Base-by-base conservation (phyloP, 1,140 invertebrate genomes). In the Pseudomyrmex gracilis region DNA sequence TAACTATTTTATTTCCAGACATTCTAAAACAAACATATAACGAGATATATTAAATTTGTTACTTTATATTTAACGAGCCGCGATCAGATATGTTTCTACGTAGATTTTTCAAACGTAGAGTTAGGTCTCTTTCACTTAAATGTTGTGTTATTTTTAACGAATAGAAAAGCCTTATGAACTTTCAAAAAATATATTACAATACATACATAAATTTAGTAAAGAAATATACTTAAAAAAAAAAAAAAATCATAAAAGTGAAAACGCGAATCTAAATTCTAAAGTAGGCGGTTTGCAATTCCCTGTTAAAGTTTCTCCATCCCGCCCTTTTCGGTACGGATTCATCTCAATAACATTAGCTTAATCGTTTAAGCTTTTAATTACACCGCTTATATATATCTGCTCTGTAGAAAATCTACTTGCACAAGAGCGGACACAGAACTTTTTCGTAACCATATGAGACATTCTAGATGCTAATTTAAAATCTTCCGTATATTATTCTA, bases 331-430 rank as follows among this genome's bases (percentile, higher is more conserved):
- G 74, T 84, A 84, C 45, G 64, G 64, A 90, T 90, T 93, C 90
- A 93, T 93, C 92, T 92, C 91, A 93, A 93, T 94, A 93, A 93
- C 92, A 93, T 94, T 93, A 93, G 91, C 90, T 87, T 84, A 88
- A 89, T 92, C 90, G 90, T 92, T 91, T 87, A 89, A 90, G 87
- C 90, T 92, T 93, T 91, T 93, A 91, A 77, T 91, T 92, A 90
- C 85, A 63, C 58, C 13, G 82, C 74, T 85, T 90, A 34, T 34
- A 34, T 87, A 85, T 91, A 92, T 91, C 90, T 89, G 91, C 90
- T 82, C 78, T 45, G 20, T 20, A 73, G 73, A 78, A 63, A 82
- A n/a, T 60, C 45, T 70, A 34, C 2, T 24, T 73, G 53, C 34
- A 24, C 9, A 45, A 70, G 66, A 88, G 82, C 84, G 51, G 84